Conservation (phyloP, 1,140 invertebrate genomes). For the Drosophila funebris region DNA sequence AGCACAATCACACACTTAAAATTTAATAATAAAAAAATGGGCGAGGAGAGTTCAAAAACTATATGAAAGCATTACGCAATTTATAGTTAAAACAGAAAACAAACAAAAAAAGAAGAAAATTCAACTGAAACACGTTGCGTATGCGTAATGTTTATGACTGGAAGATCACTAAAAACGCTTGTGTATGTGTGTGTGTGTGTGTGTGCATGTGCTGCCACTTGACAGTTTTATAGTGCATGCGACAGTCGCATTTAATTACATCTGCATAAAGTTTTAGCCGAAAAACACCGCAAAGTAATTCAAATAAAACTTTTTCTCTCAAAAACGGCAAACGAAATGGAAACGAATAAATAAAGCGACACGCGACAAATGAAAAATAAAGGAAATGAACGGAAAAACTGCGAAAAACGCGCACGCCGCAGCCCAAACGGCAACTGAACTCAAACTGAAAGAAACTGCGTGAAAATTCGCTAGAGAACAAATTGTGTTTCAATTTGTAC, state of each 20-base stretch:
- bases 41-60: too few relatives aligned
- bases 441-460: conserved; percentile 71
- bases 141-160: conserved; percentile 60
- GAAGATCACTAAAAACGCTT: conserved; percentile 12
- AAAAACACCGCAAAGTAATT: conserved; percentile 18
- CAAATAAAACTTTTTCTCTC: conserved; percentile 28
- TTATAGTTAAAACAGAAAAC: not conserved
- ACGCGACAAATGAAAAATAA: conserved; percentile 31
- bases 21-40: too few relatives aligned
- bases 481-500: conserved; percentile 2
- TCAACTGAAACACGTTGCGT: conserved; percentile 45
- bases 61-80: conserved; percentile 63
- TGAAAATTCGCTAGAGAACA: conserved; percentile 70
- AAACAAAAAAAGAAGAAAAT: not conserved
- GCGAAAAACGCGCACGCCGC: conserved; percentile 39
- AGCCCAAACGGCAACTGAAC: conserved; percentile 63
- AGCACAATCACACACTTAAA: conserved; percentile 1
- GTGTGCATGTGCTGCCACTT: not conserved
- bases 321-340: conserved; percentile 18
- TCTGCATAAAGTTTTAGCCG: conserved; percentile 20
- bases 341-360: conserved; percentile 23
- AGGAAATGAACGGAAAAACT: conserved; percentile 29
- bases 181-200: conserved; percentile 1
- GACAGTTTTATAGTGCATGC: not conserved
- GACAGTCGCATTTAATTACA: conserved; percentile 28